Evolutionary conservation across 2,888 invertebrate genomes (phyloP).

Genomic region (Bhutanitis thaidina): DNA sequence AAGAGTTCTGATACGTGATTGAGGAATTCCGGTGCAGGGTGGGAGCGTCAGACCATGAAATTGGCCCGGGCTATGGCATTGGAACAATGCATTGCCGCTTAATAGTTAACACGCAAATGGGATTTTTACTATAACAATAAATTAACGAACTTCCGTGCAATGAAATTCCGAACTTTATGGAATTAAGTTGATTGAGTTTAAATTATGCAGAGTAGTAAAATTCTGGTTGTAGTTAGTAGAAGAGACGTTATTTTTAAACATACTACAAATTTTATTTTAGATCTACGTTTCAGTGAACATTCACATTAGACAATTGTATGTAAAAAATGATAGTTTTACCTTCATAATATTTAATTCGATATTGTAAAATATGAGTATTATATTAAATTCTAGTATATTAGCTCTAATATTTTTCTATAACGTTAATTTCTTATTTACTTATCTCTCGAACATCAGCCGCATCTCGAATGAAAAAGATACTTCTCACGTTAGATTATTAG

Average conservation of each 20-base stretch:
- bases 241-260: neutral
- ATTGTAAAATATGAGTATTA: no score
- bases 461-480: no score
- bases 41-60: constrained; percentile 75
- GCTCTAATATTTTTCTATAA: no score
- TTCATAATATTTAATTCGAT: no score
- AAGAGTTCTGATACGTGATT: constrained; percentile 41
- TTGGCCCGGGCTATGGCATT: constrained; percentile 62
- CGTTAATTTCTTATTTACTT: no score
- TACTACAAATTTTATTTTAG: neutral
- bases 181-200: neutral
- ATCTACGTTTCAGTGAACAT: neutral
- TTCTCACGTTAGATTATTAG: no score
- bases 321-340: no score
- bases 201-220: neutral
- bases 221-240: neutral
- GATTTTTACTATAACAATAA: constrained; percentile 52
- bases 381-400: no score
- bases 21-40: constrained; percentile 47
- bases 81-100: constrained; percentile 57
- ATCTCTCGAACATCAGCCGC: no score
- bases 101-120: constrained; percentile 51
- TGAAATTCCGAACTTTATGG: constrained; percentile 6
- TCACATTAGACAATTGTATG: neutral
- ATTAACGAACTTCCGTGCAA: constrained; percentile 28